These are phyloP conservation scores for Rhagologus leucostigma DNA, from an alignment of 2,113 vertebrate species.

Conservation along the genomic window DNA sequence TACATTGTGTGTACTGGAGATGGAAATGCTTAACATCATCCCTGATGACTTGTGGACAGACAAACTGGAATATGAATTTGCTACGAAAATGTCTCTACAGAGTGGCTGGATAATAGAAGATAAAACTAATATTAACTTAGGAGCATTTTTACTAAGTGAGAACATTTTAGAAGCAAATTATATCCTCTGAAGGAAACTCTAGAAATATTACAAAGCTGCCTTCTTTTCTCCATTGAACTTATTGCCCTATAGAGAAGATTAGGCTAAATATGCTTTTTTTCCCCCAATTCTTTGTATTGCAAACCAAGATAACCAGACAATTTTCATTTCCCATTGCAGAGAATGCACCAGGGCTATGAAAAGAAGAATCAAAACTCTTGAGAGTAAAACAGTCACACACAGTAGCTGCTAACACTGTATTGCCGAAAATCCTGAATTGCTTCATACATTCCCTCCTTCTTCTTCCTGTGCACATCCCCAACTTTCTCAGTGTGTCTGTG, in stretches of 20 bases:
- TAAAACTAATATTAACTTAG: not conserved
- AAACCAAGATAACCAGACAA: not conserved
- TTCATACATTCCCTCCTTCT: not conserved
- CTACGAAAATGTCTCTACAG: not conserved
- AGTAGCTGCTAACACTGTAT: not conserved
- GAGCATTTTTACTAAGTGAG: not conserved
- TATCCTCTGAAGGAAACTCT: not conserved
- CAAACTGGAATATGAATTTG: not conserved
- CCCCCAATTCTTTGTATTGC: not conserved
- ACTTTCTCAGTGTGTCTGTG: fast-evolving
- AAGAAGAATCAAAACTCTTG: not conserved
- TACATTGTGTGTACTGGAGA: not conserved
- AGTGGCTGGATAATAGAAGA: not conserved
- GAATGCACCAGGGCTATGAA: not conserved
- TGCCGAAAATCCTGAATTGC: not conserved
- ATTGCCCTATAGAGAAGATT: not conserved
- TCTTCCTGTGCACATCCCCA: fast-evolving
- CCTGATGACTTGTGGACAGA: not conserved
- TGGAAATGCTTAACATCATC: not conserved
- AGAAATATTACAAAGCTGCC: not conserved
- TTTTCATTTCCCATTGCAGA: not conserved
- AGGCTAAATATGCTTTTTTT: not conserved
- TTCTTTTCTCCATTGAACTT: not conserved
- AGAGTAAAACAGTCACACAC: not conserved
- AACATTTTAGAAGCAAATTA: slow-evolving; percentile 1